Evolutionary conservation across 2,113 vertebrate genomes (phyloP).

Genomic region (Thryonomys swinderianus): DNA sequence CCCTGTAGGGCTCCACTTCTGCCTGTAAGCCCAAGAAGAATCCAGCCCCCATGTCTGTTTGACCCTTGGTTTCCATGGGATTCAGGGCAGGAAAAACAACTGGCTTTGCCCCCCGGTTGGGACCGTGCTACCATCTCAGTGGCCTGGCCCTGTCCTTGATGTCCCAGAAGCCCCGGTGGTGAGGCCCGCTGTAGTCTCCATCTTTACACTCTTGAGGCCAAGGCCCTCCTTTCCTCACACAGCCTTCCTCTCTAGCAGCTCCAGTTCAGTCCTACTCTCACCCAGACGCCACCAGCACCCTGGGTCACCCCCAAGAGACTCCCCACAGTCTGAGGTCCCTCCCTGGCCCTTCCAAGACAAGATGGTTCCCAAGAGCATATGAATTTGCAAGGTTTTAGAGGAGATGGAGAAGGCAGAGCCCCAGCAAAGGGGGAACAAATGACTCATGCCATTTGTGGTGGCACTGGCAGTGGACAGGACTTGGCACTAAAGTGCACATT

Average conservation of each 20-base stretch:
- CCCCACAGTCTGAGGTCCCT: background rate
- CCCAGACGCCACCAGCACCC: background rate
- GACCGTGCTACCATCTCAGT: background rate
- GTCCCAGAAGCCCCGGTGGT: background rate
- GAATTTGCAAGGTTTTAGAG: background rate
- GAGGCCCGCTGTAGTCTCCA: background rate
- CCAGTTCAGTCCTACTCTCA: background rate
- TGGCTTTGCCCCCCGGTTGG: background rate
- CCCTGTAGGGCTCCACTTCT: no score
- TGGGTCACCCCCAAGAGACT: background rate
- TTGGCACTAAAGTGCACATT: background rate
- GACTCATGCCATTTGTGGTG: no score
- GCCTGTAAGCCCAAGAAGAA: background rate
- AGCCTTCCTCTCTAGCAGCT: no score
- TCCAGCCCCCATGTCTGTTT: no score
- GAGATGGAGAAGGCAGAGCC: background rate
- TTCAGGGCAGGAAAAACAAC: background rate
- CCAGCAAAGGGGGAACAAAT: rapidly evolving
- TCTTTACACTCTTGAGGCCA: rapidly evolving
- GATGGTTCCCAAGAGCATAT: background rate
- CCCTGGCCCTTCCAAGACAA: background rate
- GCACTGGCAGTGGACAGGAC: background rate
- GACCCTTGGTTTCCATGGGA: background rate
- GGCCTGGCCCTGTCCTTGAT: background rate
- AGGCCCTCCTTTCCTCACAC: background rate